A percentile compares a stretch with the other conserved stretches of the same genome.
phyloP scores from a whole-genome alignment of 1,140 invertebrate species.

The Capitella teleta region DNA sequence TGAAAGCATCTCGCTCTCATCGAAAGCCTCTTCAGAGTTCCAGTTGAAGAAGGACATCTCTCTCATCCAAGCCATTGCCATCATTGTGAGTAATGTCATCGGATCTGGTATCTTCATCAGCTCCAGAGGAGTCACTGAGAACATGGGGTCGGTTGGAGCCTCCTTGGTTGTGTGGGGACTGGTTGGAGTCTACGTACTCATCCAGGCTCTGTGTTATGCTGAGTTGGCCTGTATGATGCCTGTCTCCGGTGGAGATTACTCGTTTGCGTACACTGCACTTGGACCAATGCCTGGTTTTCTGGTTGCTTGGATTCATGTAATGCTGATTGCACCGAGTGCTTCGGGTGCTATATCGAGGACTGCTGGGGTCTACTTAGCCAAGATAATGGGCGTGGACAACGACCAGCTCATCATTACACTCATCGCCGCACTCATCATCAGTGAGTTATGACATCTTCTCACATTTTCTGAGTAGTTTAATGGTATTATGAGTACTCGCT shows the following conservation, averaged over 20 bases:
- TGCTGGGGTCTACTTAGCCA: neutral
- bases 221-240: slow-evolving; percentile 12
- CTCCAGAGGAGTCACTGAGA: slow-evolving; percentile 22
- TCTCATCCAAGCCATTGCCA: no score
- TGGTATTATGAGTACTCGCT: no score
- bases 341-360: neutral
- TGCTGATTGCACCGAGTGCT: neutral
- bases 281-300: neutral
- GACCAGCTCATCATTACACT: neutral
- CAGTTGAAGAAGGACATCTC: no score
- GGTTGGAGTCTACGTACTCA: slow-evolving; percentile 28
- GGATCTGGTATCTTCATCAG: no score
- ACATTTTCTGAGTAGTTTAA: neutral
- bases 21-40: no score
- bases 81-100: no score
- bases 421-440: neutral
- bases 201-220: slow-evolving; percentile 34
- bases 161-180: slow-evolving; percentile 30
- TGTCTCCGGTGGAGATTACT: neutral
- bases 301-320: neutral
- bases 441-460: neutral
- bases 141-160: slow-evolving; percentile 29
- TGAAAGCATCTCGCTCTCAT: no score
- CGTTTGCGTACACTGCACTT: neutral
- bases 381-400: neutral